Percentiles rank a stretch among this genome's conserved stretches.
These are phyloP conservation scores for Encarsia formosa DNA, from an alignment of 2,888 invertebrate genomes.

Conservation along the genomic window DNA sequence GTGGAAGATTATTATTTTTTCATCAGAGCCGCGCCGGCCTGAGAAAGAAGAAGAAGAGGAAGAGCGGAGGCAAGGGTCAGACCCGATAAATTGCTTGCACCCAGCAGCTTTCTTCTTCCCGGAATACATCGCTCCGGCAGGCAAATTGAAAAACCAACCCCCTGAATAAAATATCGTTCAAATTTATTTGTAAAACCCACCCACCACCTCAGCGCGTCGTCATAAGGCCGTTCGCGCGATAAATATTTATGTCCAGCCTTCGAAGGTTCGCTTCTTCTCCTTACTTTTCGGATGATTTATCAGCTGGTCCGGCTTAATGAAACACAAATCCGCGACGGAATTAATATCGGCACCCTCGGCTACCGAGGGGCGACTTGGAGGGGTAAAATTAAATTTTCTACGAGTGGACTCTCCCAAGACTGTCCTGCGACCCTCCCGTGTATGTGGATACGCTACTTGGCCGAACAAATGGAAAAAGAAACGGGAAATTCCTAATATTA, in stretches of 20 bases:
- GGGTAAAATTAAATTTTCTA: slow-evolving; percentile 43
- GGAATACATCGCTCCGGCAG: slow-evolving; percentile 34
- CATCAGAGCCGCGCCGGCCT: slow-evolving; percentile 37
- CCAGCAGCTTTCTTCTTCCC: slow-evolving; percentile 24
- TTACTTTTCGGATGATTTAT: slow-evolving; percentile 22
- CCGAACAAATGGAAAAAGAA: too few relatives aligned
- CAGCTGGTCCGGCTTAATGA: slow-evolving; percentile 23
- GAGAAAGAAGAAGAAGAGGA: slow-evolving; percentile 12
- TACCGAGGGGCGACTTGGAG: slow-evolving; percentile 4
- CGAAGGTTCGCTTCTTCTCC: too few relatives aligned
- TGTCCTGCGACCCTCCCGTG: too few relatives aligned
- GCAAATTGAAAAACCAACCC: slow-evolving; percentile 51
- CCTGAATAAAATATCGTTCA: slow-evolving; percentile 51
- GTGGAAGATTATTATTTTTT: slow-evolving; percentile 53
- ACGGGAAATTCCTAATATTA: too few relatives aligned
- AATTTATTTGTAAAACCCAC: slow-evolving; percentile 52
- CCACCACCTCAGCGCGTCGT: too few relatives aligned
- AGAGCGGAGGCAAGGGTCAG: slow-evolving; percentile 30
- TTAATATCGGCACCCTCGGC: slow-evolving; percentile 34
- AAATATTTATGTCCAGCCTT: slow-evolving; percentile 36
- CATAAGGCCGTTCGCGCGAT: too few relatives aligned
- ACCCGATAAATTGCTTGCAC: slow-evolving; percentile 47
- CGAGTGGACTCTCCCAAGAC: too few relatives aligned
- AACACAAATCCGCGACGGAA: slow-evolving; percentile 28
- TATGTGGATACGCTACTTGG: not conserved